phyloP scores from a whole-genome alignment of 1,140 invertebrate genomes.

The Nymphalis io region DNA sequence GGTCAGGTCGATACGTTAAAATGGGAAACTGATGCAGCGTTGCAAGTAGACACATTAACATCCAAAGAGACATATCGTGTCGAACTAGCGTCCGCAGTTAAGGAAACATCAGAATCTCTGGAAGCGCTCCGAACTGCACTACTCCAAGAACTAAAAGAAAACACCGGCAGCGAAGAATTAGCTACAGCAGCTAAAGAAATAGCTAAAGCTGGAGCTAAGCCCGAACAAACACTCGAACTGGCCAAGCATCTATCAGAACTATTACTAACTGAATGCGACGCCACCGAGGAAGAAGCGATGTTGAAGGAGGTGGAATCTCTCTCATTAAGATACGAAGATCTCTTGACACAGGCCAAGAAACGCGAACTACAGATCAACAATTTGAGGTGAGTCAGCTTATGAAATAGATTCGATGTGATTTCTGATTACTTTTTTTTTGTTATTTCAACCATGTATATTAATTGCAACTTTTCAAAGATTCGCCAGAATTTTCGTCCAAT shows the following conservation, averaged over 20 bases:
- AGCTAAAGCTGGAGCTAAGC: conserved; percentile 71
- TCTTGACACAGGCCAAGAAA: conserved; percentile 86
- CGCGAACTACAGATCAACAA: conserved; percentile 88
- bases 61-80: conserved; percentile 89
- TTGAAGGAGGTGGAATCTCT: conserved; percentile 85
- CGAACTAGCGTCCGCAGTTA: conserved; percentile 86
- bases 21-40: conserved; percentile 87
- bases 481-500: neutral
- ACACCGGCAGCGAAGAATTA: conserved; percentile 63
- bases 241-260: conserved; percentile 89
- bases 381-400: conserved; percentile 81
- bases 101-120: conserved; percentile 64
- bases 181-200: conserved; percentile 72
- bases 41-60: conserved; percentile 91
- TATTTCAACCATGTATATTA: conserved; percentile 9
- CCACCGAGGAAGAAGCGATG: conserved; percentile 84
- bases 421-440: conserved; percentile 4
- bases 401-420: conserved; percentile 4
- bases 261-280: conserved; percentile 87
- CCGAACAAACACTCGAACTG: conserved; percentile 82
- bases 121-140: conserved; percentile 60
- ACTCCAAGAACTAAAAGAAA: conserved; percentile 58
- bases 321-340: conserved; percentile 84
- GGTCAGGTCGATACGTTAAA: conserved; percentile 87
- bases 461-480: neutral